Evolutionary conservation across 2,113 vertebrate genomes (phyloP).

Genomic region (Protobothrops mucrosquamatus): DNA sequence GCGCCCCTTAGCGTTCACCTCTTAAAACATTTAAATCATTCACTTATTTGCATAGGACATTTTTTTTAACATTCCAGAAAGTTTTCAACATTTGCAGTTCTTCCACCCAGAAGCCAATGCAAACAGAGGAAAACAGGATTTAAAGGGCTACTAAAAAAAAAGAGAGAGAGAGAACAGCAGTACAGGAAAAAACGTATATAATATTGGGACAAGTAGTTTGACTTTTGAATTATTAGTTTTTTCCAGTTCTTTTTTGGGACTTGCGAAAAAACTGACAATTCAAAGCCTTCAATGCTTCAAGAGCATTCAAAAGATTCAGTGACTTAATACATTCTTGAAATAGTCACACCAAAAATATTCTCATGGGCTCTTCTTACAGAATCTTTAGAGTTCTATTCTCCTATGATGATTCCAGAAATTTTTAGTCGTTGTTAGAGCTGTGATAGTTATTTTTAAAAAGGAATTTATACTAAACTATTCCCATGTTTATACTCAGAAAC

Average conservation of each 20-base stretch:
- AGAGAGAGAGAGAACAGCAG: not conserved
- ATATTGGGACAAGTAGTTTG: not conserved
- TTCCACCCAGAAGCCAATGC: conserved; percentile 66
- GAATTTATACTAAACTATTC: conserved; percentile 1
- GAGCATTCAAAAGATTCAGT: not conserved
- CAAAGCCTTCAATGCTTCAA: not conserved
- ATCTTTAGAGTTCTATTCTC: conserved; percentile 3
- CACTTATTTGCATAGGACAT: conserved; percentile 61
- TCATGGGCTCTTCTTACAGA: conserved; percentile 25
- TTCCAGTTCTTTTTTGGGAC: not conserved
- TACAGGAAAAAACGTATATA: not conserved
- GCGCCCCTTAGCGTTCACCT: conserved; percentile 80
- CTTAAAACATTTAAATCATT: conserved; percentile 61
- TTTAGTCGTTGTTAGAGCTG: not conserved
- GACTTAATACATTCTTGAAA: conserved; percentile 18
- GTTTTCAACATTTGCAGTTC: conserved; percentile 76
- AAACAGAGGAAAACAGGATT: conserved; percentile 69
- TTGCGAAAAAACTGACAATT: not conserved
- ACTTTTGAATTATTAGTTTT: conserved; percentile 28
- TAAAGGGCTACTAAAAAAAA: conserved; percentile 59
- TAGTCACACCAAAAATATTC: rapidly evolving
- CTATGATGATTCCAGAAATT: conserved; percentile 19
- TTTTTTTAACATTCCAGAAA: conserved; percentile 78
- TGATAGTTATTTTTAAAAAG: not conserved
- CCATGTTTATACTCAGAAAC: not conserved